A percentile compares a stretch with the other conserved stretches of the same genome.
Evolutionary conservation across 2,888 invertebrate genomes (phyloP).

Genomic region (Rhabditoides inermis): DNA sequence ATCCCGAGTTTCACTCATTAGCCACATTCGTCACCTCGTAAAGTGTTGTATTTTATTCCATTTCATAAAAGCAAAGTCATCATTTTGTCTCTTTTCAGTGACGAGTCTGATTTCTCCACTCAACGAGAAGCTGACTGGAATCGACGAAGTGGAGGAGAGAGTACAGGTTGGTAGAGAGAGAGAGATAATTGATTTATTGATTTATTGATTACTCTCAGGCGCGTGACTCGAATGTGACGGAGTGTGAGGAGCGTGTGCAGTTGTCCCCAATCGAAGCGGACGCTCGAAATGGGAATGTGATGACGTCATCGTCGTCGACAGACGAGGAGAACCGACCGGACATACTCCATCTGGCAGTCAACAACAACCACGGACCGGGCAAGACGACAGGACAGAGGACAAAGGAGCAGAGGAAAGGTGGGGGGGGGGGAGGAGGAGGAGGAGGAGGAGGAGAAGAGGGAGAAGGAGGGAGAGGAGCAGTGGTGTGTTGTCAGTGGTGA

Average conservation of each 20-base stretch:
- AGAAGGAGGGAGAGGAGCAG: no score
- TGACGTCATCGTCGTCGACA: constrained; percentile 7
- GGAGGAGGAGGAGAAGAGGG: no score
- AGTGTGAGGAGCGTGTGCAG: no score
- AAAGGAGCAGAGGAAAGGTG: constrained; percentile 9
- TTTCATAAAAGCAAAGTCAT: not conserved
- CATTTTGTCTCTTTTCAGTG: constrained; percentile 19
- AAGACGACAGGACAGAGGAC: not conserved
- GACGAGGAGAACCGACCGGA: constrained; percentile 16
- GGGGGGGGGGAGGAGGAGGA: no score
- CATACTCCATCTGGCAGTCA: constrained; percentile 1
- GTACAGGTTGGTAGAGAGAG: constrained; percentile 3
- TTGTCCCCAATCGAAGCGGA: no score
- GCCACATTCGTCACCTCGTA: no score
- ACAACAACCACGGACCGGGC: constrained; percentile 6
- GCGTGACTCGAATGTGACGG: no score
- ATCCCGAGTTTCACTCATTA: not conserved
- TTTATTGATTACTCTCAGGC: no score
- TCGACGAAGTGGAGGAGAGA: constrained; percentile 19
- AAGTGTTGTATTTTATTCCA: no score
- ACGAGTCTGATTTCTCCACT: constrained; percentile 30
- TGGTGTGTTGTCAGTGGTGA: no score
- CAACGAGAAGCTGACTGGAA: constrained; percentile 29
- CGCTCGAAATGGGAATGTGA: constrained; percentile 10
- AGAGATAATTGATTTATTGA: not conserved